Percentiles rank a stretch among this genome's conserved stretches.
Evolutionary conservation across 1,140 invertebrate species (phyloP).

Genomic region (Diorhabda sublineata): DNA sequence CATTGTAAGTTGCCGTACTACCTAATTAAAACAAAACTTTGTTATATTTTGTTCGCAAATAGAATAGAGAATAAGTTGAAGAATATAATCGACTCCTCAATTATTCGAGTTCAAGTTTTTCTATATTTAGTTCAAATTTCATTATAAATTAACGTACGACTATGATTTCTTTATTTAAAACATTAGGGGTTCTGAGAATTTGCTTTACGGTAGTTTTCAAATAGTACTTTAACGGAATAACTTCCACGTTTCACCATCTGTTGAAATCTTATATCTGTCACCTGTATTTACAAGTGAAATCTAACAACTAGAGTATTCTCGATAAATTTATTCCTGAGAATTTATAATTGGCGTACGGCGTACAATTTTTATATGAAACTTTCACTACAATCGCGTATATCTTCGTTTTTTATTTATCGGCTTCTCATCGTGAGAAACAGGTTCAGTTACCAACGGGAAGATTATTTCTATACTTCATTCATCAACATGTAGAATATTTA

Average conservation of each 20-base stretch:
- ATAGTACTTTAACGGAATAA: too few species aligned
- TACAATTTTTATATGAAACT: slow-evolving; percentile 1
- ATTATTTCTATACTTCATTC: neutral
- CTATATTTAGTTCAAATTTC: too few species aligned
- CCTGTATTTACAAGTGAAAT: neutral
- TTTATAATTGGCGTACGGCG: neutral
- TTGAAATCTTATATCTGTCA: too few species aligned
- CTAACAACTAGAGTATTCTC: neutral
- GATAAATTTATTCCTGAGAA: neutral
- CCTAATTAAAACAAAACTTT: slow-evolving; percentile 48
- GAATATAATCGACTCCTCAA: too few species aligned
- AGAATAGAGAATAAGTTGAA: neutral
- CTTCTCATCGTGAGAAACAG: slow-evolving; percentile 7
- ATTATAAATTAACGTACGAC: too few species aligned
- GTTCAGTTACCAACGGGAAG: slow-evolving; percentile 1
- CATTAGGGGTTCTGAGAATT: too few species aligned
- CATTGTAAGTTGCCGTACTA: slow-evolving; percentile 89
- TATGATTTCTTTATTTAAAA: too few species aligned
- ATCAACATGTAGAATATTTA: slow-evolving; percentile 1
- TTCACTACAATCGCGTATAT: slow-evolving; percentile 73
- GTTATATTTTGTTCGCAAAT: too few species aligned
- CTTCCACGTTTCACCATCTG: neutral
- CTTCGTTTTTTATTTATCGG: slow-evolving; percentile 78
- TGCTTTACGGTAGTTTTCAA: too few species aligned
- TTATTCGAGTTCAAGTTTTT: too few species aligned